Evolutionary conservation across 2,113 vertebrate genomes (phyloP), one percentile per base, ranked within the genome.

Genomic region (Merops nubicus): DNA sequence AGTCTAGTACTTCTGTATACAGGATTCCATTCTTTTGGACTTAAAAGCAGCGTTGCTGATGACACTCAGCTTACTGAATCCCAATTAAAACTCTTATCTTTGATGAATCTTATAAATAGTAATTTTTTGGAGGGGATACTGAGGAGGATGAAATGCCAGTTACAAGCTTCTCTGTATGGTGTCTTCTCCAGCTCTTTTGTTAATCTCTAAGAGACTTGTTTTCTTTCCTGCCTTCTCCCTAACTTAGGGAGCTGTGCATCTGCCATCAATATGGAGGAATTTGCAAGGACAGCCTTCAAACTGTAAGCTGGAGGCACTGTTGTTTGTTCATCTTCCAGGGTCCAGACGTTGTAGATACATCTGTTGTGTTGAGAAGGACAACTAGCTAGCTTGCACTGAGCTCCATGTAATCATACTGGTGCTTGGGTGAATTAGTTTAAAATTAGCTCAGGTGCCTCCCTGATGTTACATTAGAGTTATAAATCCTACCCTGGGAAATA

Each of bases 151-250:
- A 57, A 33, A n/a, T 62, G 31, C 50, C 67, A 47, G 0, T 62
- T 70, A 31, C 26, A 47, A 56, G n/a, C 57, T 63, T 79, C 79
- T 87, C 51, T 90, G 12, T 91, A 5, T 89, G 47, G 56, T 87
- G 21, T 79, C 51, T 88, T 89, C 56, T 85, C 33, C 38, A 79
- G 23, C 53, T 83, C 25, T 73, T 76, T 7, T 56, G 17, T 83
- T 91, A 23, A 53, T 86, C 59, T 91, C 86, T 62, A 8, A 57
- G 89, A 94, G 31, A 75, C 23, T 68, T 85, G 26, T 89, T 95
- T 95, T 74, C 74, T 90, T 88, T 96, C 85, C 63, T 90, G 73
- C 93, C 89, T 84, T 92, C 91, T 97, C 93, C 93, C 87, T 94
- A 2, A 29, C 16, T 1, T 62, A 57, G 86, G 91, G 93, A 92